Evolutionary conservation across 2,113 vertebrate species (phyloP).

Genomic region (Phyllopteryx taeniolatus): DNA sequence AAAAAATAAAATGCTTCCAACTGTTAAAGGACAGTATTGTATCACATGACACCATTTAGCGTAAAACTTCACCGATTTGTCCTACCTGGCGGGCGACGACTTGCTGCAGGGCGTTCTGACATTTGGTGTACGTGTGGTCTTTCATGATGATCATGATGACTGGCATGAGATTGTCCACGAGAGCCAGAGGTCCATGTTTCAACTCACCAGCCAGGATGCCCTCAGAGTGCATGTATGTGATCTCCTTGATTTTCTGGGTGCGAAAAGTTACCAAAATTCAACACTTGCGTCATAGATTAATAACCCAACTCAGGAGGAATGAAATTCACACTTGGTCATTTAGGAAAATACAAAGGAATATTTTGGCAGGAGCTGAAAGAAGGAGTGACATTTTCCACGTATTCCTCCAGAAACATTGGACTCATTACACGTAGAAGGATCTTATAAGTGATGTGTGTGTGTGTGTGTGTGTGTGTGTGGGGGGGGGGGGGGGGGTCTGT

Average conservation of each 20-base stretch:
- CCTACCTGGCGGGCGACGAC: constrained; percentile 90
- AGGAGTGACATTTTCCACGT: background rate
- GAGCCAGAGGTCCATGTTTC: constrained; percentile 90
- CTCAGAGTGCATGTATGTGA: constrained; percentile 98
- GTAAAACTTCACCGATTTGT: background rate
- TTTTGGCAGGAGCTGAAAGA: background rate
- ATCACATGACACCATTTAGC: no score
- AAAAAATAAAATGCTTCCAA: no score
- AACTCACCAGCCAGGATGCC: constrained; percentile 95
- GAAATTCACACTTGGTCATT: background rate
- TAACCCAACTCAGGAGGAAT: background rate
- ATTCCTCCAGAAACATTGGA: background rate
- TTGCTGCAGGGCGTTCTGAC: constrained; percentile 97
- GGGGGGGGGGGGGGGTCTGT: background rate
- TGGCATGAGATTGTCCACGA: constrained; percentile 98
- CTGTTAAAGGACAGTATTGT: no score
- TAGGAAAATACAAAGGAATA: background rate
- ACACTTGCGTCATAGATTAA: background rate
- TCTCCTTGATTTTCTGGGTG: constrained; percentile 96
- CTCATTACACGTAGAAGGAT: background rate
- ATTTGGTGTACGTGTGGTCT: constrained; percentile 91
- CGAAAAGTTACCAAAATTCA: background rate
- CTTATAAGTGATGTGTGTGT: background rate
- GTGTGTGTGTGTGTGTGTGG: no score
- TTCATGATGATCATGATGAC: constrained; percentile 99